These are phyloP conservation scores for Hoplostethus mediterraneus DNA, from an alignment of 2,797 vertebrate genomes.

Conservation along the genomic window DNA sequence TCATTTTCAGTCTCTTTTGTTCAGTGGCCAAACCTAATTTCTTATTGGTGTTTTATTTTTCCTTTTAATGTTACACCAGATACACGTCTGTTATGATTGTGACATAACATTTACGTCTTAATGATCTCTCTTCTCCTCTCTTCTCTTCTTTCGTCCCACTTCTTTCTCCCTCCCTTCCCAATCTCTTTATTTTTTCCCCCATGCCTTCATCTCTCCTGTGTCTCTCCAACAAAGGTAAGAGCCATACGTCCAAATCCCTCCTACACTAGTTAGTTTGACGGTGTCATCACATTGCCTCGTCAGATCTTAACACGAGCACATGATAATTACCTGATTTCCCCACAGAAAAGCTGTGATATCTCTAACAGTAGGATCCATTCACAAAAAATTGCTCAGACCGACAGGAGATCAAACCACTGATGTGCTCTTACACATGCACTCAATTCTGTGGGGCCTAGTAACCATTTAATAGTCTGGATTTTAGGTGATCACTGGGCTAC, in stretches of 20 bases:
- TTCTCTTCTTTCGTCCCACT: neutral
- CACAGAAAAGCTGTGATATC: constrained; percentile 3
- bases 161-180: neutral
- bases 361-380: constrained; percentile 6
- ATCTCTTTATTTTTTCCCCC: neutral
- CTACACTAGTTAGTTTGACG: constrained; percentile 17
- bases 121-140: constrained; percentile 15
- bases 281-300: constrained; percentile 37
- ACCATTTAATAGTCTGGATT: constrained; percentile 41
- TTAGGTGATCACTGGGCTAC: constrained; percentile 30
- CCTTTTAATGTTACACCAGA: neutral
- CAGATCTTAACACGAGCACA: constrained; percentile 23
- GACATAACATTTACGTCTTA: neutral
- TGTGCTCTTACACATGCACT: constrained; percentile 8
- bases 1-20: neutral
- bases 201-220: neutral
- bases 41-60: neutral
- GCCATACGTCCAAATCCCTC: constrained; percentile 24
- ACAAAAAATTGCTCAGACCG: constrained; percentile 14
- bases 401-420: constrained; percentile 22
- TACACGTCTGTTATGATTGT: neutral
- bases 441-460: constrained; percentile 15
- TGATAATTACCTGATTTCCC: neutral
- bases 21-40: neutral
- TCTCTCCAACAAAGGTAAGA: constrained; percentile 72